A percentile compares a stretch with the other conserved stretches of the same genome.
Conservation (phyloP, 2,113 vertebrate species). For the Silurus meridionalis region DNA sequence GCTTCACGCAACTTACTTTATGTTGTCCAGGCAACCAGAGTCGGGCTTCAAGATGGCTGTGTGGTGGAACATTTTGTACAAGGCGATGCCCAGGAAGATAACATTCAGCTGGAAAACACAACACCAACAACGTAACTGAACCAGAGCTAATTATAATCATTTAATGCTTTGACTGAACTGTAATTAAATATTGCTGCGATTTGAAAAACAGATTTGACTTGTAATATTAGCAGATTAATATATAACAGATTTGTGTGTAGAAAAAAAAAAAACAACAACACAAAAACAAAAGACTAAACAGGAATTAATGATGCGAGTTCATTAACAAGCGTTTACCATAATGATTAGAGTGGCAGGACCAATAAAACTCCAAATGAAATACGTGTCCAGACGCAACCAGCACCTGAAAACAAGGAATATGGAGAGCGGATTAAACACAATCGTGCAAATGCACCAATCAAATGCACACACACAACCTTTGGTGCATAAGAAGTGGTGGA, state of each 20-base stretch:
- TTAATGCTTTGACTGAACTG: not conserved
- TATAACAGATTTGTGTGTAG: not conserved
- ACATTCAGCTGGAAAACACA: constrained; percentile 85
- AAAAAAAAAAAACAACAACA: not conserved
- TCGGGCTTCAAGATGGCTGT: constrained; percentile 97
- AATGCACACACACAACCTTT: not conserved
- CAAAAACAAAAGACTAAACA: not conserved
- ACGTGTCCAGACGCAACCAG: constrained; percentile 98
- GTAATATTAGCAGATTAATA: not conserved
- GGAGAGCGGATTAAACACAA: constrained; percentile 51
- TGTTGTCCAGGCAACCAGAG: constrained; percentile 98
- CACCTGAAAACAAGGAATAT: constrained; percentile 82
- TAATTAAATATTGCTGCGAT: not conserved
- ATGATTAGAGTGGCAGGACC: constrained; percentile 99
- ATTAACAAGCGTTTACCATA: constrained; percentile 81
- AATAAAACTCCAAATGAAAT: constrained; percentile 99
- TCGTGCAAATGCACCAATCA: not conserved
- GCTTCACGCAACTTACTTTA: constrained; percentile 85
- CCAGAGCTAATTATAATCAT: not conserved
- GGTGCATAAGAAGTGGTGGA: not conserved
- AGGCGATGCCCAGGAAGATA: constrained; percentile 96
- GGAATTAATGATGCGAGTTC: not conserved
- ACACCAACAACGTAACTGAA: not conserved
- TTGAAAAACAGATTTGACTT: not conserved
- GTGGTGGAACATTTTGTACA: constrained; percentile 99